Evolutionary conservation across 2,888 invertebrate species (phyloP), one percentile per base, ranked within the genome.

Genomic region (Tromatobia lineatoria): DNA sequence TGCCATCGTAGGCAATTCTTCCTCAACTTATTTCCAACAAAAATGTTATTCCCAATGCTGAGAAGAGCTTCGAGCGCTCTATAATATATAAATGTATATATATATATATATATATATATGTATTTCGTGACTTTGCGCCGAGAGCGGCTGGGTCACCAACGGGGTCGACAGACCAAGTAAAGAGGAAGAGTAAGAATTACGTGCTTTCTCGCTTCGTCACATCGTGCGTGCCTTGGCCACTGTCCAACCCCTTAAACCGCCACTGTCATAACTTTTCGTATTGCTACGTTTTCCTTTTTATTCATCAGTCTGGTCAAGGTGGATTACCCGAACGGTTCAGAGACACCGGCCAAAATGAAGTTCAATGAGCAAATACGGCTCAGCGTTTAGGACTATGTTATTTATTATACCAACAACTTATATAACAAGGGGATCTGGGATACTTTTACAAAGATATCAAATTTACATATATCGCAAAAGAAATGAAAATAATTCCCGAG

Each of bases 121-220:
- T 45, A 57, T 59, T 45, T 77, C 59, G 61, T 23, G 67, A 66
- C 47, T 66, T 69, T 61, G 66, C 34, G 18, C 73, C 38, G 54
- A 38, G 29, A 57, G 29, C 23, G 50, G 61, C 10, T 61, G 42
- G 80, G 61, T 69, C 70, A 70, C 69, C 38, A 38, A 18, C 34
- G 20, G 69, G 61, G 61, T 67, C 52, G 82, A 71, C 34, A 61
- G 15, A 74, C 74, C 47, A 34, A 47, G 42, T 73, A 61, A 73
- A 74, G 69, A 38, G 52, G 69, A 66, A 64, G 66, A 70, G 50
- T 50, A 80, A 74, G 64, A 78, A 61, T 79, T 80, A 78, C 77
- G 78, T 74, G 76, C 69, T 70, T 69, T 70, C 80, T 69, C 70
- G 73, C 42, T 67, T 78, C 84, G 77, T 84, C 80, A 78, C 77